Base-by-base conservation (phyloP, 2,797 vertebrate genomes). In the Alcedo quadribrachys region DNA sequence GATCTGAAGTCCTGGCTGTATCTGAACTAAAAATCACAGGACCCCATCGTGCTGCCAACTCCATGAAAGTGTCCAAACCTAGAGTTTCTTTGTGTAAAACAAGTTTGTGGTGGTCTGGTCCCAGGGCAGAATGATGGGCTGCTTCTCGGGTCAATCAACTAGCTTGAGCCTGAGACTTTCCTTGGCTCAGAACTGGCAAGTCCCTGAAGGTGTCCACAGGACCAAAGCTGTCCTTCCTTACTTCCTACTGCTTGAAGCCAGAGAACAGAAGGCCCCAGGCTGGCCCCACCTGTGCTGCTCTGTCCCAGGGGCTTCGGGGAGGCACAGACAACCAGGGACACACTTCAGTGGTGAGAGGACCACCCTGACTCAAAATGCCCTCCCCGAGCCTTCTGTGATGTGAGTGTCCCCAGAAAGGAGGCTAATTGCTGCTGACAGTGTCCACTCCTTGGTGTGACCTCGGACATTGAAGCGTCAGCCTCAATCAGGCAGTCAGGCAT, bases 331-430 rank as follows among this genome's bases (percentile, higher is more conserved):
- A 71, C 4, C 15, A 33, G 71, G 81, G 50, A 25, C 68, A 57
- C 58, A 33, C 4, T 0, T 1, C 27, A 32, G 30, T 0, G 0
- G 25, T 37, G 1, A 1, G 45, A 63, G 46, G 70, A 84, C 57
- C 18, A 83, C 40, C 30, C 54, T 80, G 50, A 63, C 51, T 45
- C n/a, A 20, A 27, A 69, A 25, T 12, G 48, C 32, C 67, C 68
- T 22, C 42, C 43, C n/a, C 0, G 1, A 78, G 87, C 33, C 63
- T 63, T 51, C 54, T 45, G 68, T 43, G 66, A 33, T 13, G 10
- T 8, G 18, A 57, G n/a, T 3, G 51, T 32, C 65, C 70, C 65
- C 2, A 6, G 12, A 16, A 66, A 54, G 65, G 9, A 82, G 55
- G 60, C 48, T 67, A 83, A 79, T 33, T 2, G 9, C 27, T 57